Evolutionary conservation across 1,140 invertebrate genomes (phyloP).

Genomic region (Ceratoteleas bidentatus): DNA sequence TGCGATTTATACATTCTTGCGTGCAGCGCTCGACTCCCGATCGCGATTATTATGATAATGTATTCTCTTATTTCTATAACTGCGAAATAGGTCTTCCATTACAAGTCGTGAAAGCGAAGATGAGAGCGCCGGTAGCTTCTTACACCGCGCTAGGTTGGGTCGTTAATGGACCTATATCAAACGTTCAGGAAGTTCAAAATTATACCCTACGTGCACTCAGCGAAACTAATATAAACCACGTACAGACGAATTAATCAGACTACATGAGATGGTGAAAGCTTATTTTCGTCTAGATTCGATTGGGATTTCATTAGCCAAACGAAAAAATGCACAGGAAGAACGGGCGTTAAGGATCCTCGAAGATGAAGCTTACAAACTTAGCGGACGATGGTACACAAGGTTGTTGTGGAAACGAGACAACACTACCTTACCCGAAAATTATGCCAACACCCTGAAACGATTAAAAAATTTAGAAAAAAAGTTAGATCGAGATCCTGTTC

Average conservation of each 20-base stretch:
- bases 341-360: neutral
- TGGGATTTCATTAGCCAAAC: neutral
- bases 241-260: neutral
- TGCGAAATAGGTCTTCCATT: neutral
- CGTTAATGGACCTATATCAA: neutral
- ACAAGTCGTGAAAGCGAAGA: neutral
- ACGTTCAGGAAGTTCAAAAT: no score
- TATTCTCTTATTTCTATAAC: no score
- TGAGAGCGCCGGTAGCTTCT: neutral
- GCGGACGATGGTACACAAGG: neutral
- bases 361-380: constrained; percentile 18
- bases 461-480: neutral
- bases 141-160: neutral
- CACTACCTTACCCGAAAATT: neutral
- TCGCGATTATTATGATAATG: no score
- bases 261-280: constrained; percentile 4
- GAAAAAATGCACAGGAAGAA: neutral
- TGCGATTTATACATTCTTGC: no score
- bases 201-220: neutral
- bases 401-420: neutral
- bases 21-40: no score
- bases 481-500: neutral
- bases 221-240: neutral
- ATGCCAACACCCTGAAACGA: neutral
- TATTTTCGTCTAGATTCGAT: constrained; percentile 29